A percentile compares a stretch with the other conserved stretches of the same genome.
Conservation (phyloP, 2,797 vertebrate species). For the Tadarida brasiliensis region DNA sequence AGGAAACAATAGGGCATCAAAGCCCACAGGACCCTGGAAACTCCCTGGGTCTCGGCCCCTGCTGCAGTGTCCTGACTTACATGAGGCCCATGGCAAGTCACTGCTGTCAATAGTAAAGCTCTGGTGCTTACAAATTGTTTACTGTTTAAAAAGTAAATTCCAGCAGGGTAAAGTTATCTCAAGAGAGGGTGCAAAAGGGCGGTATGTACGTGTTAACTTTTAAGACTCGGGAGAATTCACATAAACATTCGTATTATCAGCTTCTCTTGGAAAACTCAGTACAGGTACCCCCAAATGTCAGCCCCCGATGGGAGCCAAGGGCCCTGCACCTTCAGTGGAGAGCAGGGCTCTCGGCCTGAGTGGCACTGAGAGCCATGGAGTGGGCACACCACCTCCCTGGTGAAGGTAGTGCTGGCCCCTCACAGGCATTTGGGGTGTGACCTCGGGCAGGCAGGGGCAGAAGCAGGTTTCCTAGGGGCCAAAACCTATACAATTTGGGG, state of each 20-base stretch:
- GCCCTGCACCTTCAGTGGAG: not conserved
- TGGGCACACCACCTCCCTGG: not conserved
- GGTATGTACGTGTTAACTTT: not conserved
- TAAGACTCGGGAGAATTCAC: not conserved
- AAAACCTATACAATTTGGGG: not conserved
- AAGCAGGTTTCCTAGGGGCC: not conserved
- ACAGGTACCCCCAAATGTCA: not conserved
- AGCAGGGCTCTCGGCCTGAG: not conserved
- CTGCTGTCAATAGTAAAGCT: not conserved
- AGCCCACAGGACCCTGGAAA: not conserved
- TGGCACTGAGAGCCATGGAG: not conserved
- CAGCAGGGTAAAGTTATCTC: not conserved
- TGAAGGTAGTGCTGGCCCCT: not conserved
- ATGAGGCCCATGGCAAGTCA: not conserved
- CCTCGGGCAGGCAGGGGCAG: not conserved
- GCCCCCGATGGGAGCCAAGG: not conserved
- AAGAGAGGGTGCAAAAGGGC: not conserved
- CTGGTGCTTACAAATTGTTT: not conserved
- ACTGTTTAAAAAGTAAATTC: not conserved
- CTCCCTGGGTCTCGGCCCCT: not conserved
- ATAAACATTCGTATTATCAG: not conserved
- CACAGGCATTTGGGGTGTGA: not conserved
- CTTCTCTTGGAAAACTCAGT: constrained; percentile 1
- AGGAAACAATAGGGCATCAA: not conserved
- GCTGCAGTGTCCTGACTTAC: too few species aligned